A percentile compares a stretch with the other conserved stretches of the same genome.
phyloP scores from a whole-genome alignment of 2,888 invertebrate species.

The Lithodes maja region DNA sequence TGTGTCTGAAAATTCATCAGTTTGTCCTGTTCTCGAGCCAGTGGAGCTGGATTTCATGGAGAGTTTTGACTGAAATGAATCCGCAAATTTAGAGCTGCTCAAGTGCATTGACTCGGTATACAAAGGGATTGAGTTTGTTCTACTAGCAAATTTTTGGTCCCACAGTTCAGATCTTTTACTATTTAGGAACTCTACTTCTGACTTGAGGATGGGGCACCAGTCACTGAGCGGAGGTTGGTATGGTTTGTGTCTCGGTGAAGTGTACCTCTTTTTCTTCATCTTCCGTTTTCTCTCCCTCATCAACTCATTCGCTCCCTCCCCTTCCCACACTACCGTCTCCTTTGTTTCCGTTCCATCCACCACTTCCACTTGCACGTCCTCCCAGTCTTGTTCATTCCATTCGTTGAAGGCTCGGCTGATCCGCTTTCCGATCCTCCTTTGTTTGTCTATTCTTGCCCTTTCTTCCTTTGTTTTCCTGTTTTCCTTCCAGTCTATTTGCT shows the following conservation, averaged over 20 bases:
- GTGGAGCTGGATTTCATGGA: neutral
- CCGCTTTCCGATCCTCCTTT: neutral
- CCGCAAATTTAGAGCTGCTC: neutral
- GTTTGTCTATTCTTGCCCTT: neutral
- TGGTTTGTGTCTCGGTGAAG: neutral
- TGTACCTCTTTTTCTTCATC: neutral
- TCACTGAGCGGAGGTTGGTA: neutral
- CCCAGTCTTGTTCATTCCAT: neutral
- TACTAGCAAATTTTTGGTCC: neutral
- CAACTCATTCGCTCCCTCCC: neutral
- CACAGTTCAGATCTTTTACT: neutral
- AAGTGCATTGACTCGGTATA: neutral
- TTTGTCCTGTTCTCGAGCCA: neutral
- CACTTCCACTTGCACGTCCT: neutral
- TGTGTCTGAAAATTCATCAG: too few species aligned
- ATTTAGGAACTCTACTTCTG: neutral
- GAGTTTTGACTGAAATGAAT: neutral
- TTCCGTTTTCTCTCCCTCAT: neutral
- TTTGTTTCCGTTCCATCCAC: neutral
- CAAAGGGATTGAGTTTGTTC: neutral
- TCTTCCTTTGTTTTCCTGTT: neutral
- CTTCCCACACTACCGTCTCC: neutral
- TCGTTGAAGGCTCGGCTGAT: neutral
- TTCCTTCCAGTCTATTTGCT: neutral
- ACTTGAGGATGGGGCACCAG: neutral